These are phyloP conservation scores for Zonotrichia leucophrys DNA, from an alignment of 2,113 vertebrate genomes.

Conservation along the genomic window DNA sequence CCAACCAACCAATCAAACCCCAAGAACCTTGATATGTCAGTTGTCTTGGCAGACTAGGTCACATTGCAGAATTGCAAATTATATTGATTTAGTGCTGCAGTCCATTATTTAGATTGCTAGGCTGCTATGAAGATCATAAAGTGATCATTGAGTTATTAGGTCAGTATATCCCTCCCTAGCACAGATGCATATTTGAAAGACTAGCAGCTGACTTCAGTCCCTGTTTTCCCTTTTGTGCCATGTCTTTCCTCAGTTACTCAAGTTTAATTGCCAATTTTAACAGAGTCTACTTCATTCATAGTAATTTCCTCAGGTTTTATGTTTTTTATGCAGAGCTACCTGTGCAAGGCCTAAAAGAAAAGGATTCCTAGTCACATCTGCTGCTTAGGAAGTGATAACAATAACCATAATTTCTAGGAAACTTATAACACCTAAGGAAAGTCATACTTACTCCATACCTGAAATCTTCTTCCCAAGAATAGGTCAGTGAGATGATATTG, in stretches of 20 bases:
- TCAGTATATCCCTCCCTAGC: neutral
- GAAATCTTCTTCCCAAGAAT: rapidly evolving
- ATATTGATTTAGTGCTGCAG: neutral
- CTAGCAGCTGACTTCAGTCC: neutral
- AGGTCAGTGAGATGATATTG: neutral
- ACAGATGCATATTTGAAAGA: neutral
- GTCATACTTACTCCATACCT: neutral
- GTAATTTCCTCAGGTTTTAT: neutral
- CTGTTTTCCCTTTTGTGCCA: rapidly evolving
- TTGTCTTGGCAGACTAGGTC: neutral
- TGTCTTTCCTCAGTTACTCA: neutral
- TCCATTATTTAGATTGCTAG: neutral
- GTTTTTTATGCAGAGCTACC: neutral
- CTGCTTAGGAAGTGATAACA: neutral
- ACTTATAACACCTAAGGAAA: neutral
- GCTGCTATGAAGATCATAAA: neutral
- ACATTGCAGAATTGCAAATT: neutral
- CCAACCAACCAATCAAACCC: neutral
- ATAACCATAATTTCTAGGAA: neutral
- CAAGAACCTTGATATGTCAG: neutral
- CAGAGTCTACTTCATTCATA: neutral
- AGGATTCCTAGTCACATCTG: neutral
- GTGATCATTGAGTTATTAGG: neutral
- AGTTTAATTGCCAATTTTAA: neutral
- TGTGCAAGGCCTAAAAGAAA: neutral